Percentiles rank a stretch among this genome's conserved stretches.
Conservation (phyloP, 1,140 invertebrate genomes). For the Hypsibius dujardini region DNA sequence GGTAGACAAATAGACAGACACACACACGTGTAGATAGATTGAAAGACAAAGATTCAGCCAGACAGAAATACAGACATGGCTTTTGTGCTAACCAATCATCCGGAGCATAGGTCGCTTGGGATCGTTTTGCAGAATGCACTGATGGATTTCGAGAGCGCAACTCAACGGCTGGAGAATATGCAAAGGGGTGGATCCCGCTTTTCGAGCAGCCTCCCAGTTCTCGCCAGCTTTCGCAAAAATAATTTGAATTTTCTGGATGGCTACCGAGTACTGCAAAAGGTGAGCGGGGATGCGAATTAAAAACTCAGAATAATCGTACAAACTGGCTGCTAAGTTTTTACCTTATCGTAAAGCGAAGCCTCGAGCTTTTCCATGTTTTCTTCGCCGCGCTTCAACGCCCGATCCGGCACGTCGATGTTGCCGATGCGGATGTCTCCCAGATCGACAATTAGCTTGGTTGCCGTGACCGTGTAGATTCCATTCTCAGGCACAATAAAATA, state of each 20-base stretch:
- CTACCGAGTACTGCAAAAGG: neutral
- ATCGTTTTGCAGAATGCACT: slow-evolving; percentile 72
- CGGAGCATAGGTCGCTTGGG: slow-evolving; percentile 32
- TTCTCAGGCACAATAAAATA: slow-evolving; percentile 66
- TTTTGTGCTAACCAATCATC: neutral
- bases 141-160: slow-evolving; percentile 55
- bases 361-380: slow-evolving; percentile 26
- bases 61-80: neutral
- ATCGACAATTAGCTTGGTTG: slow-evolving; percentile 31
- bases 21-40: too few species aligned
- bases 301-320: slow-evolving; percentile 17
- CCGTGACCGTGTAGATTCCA: slow-evolving; percentile 46
- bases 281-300: slow-evolving; percentile 4
- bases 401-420: slow-evolving; percentile 11
- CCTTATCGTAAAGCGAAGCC: neutral
- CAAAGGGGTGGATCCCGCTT: slow-evolving; percentile 29
- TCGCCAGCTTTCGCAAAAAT: slow-evolving; percentile 48
- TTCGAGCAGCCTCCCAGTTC: slow-evolving; percentile 47
- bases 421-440: neutral
- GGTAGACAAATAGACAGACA: too few species aligned
- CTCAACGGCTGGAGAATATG: slow-evolving; percentile 56
- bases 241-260: slow-evolving; percentile 25
- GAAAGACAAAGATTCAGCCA: too few species aligned
- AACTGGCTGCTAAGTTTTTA: slow-evolving; percentile 25
- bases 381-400: slow-evolving; percentile 20